A percentile compares a stretch with the other conserved stretches of the same genome.
Conservation (phyloP, 2,888 invertebrate genomes). For the Patella depressa region DNA sequence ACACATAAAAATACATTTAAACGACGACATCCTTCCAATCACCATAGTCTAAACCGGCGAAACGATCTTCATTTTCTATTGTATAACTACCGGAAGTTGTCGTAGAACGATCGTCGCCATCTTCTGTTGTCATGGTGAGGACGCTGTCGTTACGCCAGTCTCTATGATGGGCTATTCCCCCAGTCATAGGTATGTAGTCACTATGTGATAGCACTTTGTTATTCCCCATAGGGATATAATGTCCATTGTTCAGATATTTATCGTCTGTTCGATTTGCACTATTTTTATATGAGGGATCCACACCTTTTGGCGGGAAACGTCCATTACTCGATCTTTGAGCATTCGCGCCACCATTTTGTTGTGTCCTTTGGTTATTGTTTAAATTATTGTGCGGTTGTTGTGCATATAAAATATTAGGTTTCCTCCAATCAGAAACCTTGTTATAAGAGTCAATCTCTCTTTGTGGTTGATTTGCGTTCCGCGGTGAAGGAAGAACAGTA, state of each 20-base stretch:
- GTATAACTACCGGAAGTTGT: conserved; percentile 64
- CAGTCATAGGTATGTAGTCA: background rate
- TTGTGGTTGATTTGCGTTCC: background rate
- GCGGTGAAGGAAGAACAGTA: background rate
- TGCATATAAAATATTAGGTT: conserved; percentile 1
- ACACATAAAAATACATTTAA: conserved; percentile 15
- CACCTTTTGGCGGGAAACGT: too few relatives aligned
- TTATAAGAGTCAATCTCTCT: background rate
- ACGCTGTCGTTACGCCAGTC: conserved; percentile 52
- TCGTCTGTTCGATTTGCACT: too few relatives aligned
- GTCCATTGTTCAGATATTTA: background rate
- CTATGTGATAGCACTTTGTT: background rate
- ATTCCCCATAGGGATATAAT: background rate
- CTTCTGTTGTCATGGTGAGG: conserved; percentile 52
- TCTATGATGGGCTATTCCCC: background rate
- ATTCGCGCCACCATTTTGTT: background rate
- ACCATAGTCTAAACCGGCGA: conserved; percentile 42
- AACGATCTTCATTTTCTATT: conserved; percentile 55
- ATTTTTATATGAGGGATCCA: too few relatives aligned
- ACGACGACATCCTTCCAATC: conserved; percentile 53
- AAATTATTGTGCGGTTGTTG: background rate
- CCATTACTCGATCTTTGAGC: background rate
- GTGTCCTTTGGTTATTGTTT: background rate
- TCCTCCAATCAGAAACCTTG: background rate
- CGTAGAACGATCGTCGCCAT: conserved; percentile 60